Evolutionary conservation across 2,797 vertebrate genomes (phyloP), one percentile per base, ranked within the genome.

Genomic region (Ispidina picta): DNA sequence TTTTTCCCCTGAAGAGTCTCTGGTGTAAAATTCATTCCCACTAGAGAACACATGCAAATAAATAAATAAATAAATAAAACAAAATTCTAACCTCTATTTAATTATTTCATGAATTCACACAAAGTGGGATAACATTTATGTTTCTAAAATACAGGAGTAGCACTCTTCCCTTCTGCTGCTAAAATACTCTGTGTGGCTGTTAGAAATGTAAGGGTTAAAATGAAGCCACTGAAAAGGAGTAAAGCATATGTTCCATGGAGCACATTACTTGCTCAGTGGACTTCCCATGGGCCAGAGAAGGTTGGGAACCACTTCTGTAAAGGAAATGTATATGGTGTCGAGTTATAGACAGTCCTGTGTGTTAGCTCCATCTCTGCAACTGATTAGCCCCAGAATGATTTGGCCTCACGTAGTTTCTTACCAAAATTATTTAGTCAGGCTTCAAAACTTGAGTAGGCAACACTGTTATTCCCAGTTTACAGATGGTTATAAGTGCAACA

Each of bases 221-320:
- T 20, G 16, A 23, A 92, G 43, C 25, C 59, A 80, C 58, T 85
- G 75, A 44, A 77, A 95, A 90, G 85, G 46, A 90, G 35, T 56
- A 80, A 80, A 92, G 78, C 82, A 85, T 72, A 87, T 83, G 55
- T 90, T 94, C 63, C 9, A 85, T 59, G 76, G 51, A 83, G 86
- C 69, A 68, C 1, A 8, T 94, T 95, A 73, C 56, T 89, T 73
- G 63, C 68, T 94, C 62, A 29, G 26, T 74, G 82, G 79, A 51
- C 82, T 96, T 96, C 94, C 95, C 95, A 75, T 52, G 92, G 94
- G 92, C 86, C 86, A 41, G 65, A 71, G 92, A 94, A 87, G 69
- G 63, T 94, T 94, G 90, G 90, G 92, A 96, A 96, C 92, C 79
- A 92, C 93, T 93, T 93, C 88, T 80, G 86, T 83, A 89, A 85